These are phyloP conservation scores for Drosophila ercepeae DNA, from an alignment of 1,140 invertebrate genomes.

Conservation along the genomic window DNA sequence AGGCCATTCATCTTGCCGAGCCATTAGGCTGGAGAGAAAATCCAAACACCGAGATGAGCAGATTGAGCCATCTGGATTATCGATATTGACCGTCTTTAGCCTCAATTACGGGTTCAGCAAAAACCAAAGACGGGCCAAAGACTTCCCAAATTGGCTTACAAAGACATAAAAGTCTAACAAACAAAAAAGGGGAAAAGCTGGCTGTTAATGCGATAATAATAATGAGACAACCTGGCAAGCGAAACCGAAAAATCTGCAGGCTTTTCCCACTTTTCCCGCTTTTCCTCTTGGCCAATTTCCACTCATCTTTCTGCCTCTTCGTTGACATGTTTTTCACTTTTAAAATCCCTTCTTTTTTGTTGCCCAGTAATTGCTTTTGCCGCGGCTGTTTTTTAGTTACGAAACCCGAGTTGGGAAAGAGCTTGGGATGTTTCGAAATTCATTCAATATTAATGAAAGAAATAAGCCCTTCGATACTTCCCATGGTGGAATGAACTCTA, in stretches of 20 bases:
- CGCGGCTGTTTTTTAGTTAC: slow-evolving; percentile 17
- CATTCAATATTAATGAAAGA: background rate
- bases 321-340: slow-evolving; percentile 42
- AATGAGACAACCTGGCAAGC: slow-evolving; percentile 20
- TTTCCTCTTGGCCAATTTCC: slow-evolving; percentile 18
- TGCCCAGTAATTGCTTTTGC: slow-evolving; percentile 31
- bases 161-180: slow-evolving; percentile 1
- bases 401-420: background rate
- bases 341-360: slow-evolving; percentile 1
- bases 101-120: slow-evolving; percentile 33
- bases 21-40: background rate
- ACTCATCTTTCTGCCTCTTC: slow-evolving; percentile 16
- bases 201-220: slow-evolving; percentile 59
- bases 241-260: slow-evolving; percentile 21
- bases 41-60: slow-evolving; percentile 4
- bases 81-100: slow-evolving; percentile 35
- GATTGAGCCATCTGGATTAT: slow-evolving; percentile 23
- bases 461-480: background rate
- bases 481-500: slow-evolving; percentile 14
- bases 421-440: background rate
- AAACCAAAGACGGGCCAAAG: too few relatives aligned
- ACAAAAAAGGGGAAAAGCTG: slow-evolving; percentile 22
- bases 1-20: slow-evolving; percentile 1
- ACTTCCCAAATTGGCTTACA: slow-evolving; percentile 45
- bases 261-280: slow-evolving; percentile 34